A percentile compares a stretch with the other conserved stretches of the same genome.
Evolutionary conservation across 1,140 invertebrate genomes (phyloP).

Genomic region (Euura lappo): DNA sequence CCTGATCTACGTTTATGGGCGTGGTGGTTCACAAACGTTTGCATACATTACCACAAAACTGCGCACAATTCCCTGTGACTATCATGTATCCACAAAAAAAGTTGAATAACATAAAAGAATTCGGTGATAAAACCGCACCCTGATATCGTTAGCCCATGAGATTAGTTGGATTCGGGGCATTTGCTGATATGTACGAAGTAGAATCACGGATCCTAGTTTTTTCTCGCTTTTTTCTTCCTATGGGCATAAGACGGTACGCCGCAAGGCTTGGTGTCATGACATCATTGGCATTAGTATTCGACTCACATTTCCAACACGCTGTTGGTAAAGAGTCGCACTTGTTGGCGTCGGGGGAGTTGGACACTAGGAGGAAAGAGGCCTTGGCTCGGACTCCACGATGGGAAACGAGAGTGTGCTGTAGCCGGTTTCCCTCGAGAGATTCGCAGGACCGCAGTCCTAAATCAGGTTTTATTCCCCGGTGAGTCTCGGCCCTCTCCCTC

Average conservation of each 20-base stretch:
- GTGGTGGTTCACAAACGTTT: conserved; percentile 15
- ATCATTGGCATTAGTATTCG: conserved; percentile 44
- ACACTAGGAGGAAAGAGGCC: conserved; percentile 36
- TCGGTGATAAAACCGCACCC: no score
- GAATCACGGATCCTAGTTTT: no score
- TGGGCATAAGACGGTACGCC: neutral
- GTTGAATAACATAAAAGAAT: no score
- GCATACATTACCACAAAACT: neutral
- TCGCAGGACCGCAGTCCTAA: conserved; percentile 58
- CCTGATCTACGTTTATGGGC: conserved; percentile 48
- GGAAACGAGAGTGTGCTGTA: conserved; percentile 53
- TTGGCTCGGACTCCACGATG: conserved; percentile 48
- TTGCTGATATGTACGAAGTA: no score
- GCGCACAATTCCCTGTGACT: no score
- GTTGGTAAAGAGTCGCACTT: conserved; percentile 58
- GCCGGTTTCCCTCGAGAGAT: conserved; percentile 48
- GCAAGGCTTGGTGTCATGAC: neutral
- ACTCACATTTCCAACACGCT: conserved; percentile 47
- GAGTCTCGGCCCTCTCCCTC: conserved; percentile 45
- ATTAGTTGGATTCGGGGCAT: no score
- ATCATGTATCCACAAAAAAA: no score
- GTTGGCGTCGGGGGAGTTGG: conserved; percentile 52
- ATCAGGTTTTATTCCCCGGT: conserved; percentile 56
- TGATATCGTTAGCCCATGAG: no score
- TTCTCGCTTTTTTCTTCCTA: no score